These are phyloP conservation scores for Iphiclides podalirius DNA, from an alignment of 2,888 invertebrate genomes.

Conservation along the genomic window DNA sequence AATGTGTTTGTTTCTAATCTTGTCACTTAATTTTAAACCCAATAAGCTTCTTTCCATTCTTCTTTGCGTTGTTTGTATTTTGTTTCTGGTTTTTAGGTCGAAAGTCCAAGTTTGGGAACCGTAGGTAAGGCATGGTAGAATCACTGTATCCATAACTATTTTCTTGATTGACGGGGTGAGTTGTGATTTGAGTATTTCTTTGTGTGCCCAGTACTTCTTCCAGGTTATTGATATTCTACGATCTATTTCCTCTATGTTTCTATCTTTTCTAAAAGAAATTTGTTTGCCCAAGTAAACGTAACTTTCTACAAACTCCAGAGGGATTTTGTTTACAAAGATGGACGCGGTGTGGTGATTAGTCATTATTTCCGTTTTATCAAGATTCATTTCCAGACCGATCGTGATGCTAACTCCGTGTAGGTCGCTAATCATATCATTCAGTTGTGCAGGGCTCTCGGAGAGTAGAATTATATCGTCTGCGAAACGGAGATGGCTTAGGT, in stretches of 20 bases:
- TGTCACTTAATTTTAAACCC: not conserved
- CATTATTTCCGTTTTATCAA: not conserved
- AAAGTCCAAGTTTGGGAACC: conserved; percentile 25
- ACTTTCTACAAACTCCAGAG: conserved; percentile 19
- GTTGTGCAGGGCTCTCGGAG: conserved; percentile 1
- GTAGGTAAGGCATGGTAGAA: conserved; percentile 23
- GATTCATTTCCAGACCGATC: not conserved
- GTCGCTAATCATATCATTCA: conserved; percentile 16
- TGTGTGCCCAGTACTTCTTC: conserved; percentile 24
- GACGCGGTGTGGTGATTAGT: not conserved
- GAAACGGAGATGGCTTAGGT: conserved; percentile 20
- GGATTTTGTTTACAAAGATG: not conserved
- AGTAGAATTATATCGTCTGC: conserved; percentile 24
- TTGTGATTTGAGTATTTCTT: conserved; percentile 22
- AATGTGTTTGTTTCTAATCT: too few relatives aligned
- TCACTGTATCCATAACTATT: conserved; percentile 14
- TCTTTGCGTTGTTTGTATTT: conserved; percentile 13
- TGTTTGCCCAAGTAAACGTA: conserved; percentile 19
- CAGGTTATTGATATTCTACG: conserved; percentile 23
- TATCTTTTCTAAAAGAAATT: conserved; percentile 18
- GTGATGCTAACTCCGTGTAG: not conserved
- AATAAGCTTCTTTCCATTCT: conserved; percentile 24
- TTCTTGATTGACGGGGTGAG: conserved; percentile 17
- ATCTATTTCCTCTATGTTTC: conserved; percentile 22
- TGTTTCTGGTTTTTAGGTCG: conserved; percentile 10